Base-by-base conservation (phyloP, 2,113 vertebrate genomes). In the Mystacornis crossleyi region DNA sequence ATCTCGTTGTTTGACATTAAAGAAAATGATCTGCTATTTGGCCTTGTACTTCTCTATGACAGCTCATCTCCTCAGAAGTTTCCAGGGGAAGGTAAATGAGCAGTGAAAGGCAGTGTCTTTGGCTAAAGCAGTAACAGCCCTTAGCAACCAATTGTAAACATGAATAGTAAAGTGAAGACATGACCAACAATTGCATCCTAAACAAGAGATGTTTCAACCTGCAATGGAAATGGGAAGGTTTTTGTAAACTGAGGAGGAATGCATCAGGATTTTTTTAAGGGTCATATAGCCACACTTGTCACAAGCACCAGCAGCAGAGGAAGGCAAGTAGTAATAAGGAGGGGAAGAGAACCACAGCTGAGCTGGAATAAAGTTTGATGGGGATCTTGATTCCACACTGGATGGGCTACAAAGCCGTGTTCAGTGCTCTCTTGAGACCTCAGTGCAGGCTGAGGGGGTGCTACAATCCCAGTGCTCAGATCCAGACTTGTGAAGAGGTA, bases 121-220 rank as follows among this genome's bases (percentile, higher is more conserved):
- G 75, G 72, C 4, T 14, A 92, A 89, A 88, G 72, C 71, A 88
- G 4, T 74, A 95, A 79, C 47, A 86, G 51, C 21, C 48, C 86
- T 86, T 93, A 92, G 92, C 89, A 90, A 95, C 95, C 67, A 36
- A 12, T 28, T 66, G 43, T 90, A 95, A 95, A 96, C 64, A 87
- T 51, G 66, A 95, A 86, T 62, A 87, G 81, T 67, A 69, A 93
- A 93, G 84, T 57, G 45, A 50, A 80, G 87, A 36, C 51, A 62
- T 18, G 53, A 64, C 69, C 84, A 64, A 47, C 36, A 57, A 36
- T 54, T 82, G n/a, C 72, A 26, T 75, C 48, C 69, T 86, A 62
- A 95, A 72, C 18, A 65, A 78, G 81, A 83, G 73, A 79, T 86
- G 11, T 89, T 82, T 81, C 81, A 89, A 74, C 45, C 62, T 92